These are phyloP conservation scores for Melanotaenia trifasciata DNA, from an alignment of 2,797 vertebrate genomes.

Conservation along the genomic window DNA sequence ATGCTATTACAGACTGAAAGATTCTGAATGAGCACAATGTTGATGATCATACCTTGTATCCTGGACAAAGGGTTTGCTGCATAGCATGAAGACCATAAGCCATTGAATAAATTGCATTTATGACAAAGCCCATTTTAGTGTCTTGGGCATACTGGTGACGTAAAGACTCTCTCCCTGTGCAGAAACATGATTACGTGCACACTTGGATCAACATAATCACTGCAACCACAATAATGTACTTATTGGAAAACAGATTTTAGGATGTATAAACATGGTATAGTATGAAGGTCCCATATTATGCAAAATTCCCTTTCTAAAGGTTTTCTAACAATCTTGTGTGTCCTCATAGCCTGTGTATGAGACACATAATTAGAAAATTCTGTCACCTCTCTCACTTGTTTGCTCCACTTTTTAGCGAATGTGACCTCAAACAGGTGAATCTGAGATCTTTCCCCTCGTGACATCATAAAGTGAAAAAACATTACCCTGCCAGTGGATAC, in stretches of 20 bases:
- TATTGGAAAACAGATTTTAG: not conserved
- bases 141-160: slow-evolving; percentile 95
- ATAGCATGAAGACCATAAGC: slow-evolving; percentile 95
- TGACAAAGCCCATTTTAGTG: slow-evolving; percentile 99
- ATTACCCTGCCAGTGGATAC: too few species aligned
- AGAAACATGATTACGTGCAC: slow-evolving; percentile 25
- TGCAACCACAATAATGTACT: not conserved
- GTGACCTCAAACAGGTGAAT: too few species aligned
- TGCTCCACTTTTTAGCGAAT: too few species aligned
- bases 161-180: slow-evolving; percentile 87
- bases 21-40: not conserved
- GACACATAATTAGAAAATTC: too few species aligned
- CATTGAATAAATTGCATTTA: slow-evolving; percentile 99
- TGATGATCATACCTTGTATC: slow-evolving; percentile 76
- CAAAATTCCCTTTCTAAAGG: too few species aligned
- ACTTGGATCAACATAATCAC: slow-evolving; percentile 16
- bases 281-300: too few species aligned
- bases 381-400: too few species aligned
- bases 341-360: too few species aligned
- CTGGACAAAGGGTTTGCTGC: slow-evolving; percentile 92
- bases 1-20: not conserved
- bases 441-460: too few species aligned
- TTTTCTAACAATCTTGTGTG: too few species aligned
- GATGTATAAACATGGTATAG: not conserved
- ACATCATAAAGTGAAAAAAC: too few species aligned